Evolutionary conservation across 2,888 invertebrate species (phyloP).

Genomic region (Lasioglossum calceatum): DNA sequence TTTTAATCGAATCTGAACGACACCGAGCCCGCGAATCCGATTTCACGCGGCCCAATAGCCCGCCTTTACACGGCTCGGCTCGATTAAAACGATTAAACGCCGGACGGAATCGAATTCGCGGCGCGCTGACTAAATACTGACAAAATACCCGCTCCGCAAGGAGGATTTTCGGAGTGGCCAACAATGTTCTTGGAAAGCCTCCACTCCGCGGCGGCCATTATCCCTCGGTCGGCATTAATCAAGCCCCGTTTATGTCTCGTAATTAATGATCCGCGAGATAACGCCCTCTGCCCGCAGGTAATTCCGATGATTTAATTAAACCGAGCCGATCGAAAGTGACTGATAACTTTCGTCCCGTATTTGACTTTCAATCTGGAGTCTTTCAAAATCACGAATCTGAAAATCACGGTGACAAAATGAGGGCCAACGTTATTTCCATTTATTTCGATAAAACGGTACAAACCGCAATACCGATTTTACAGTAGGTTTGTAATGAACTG

Average conservation of each 20-base stretch:
- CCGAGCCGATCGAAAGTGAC: conserved; percentile 42
- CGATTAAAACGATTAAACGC: conserved; percentile 66
- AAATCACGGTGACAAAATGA: not conserved
- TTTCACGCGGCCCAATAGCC: conserved; percentile 52
- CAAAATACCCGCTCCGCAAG: conserved; percentile 55
- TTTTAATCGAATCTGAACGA: conserved; percentile 69
- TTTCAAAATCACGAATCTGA: not conserved
- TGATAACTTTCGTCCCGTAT: conserved; percentile 41
- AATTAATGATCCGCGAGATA: conserved; percentile 65
- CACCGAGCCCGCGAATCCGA: conserved; percentile 66
- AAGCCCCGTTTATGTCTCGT: conserved; percentile 52
- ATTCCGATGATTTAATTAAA: conserved; percentile 67
- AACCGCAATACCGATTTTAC: not conserved
- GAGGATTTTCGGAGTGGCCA: conserved; percentile 29
- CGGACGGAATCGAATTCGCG: conserved; percentile 60
- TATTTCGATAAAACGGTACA: not conserved
- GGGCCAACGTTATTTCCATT: not conserved
- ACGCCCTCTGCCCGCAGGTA: conserved; percentile 10
- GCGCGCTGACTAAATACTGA: conserved; percentile 61
- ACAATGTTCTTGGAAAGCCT: conserved; percentile 36
- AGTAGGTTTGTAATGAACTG: not conserved
- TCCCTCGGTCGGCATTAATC: conserved; percentile 53
- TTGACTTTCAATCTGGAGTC: not conserved
- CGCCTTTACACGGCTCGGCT: conserved; percentile 50
- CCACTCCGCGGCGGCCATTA: conserved; percentile 8